A percentile compares a stretch with the other conserved stretches of the same genome.
These are phyloP conservation scores for Takifugu rubripes DNA, from an alignment of 2,797 vertebrate species.

Conservation along the genomic window DNA sequence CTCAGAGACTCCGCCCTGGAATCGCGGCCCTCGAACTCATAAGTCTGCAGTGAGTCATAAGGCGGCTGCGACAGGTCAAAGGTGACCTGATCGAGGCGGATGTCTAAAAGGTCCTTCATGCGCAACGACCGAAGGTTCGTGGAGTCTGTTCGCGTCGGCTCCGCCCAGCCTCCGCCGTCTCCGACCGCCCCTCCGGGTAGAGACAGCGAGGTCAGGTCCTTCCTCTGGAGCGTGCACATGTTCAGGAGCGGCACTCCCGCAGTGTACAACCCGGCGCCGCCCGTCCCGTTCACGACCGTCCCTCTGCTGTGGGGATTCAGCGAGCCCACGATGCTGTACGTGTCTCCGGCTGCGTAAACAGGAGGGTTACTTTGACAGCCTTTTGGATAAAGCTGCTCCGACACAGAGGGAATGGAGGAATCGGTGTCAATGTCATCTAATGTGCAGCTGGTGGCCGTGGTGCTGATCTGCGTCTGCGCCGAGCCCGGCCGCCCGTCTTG, in stretches of 20 bases:
- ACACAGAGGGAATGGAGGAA: conserved; percentile 54
- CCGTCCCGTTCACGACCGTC: conserved; percentile 45
- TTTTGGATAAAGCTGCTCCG: conserved; percentile 44
- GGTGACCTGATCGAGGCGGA: conserved; percentile 82
- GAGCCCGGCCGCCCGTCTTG: conserved; percentile 50
- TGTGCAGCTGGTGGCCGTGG: conserved; percentile 62
- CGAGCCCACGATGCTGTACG: conserved; percentile 73
- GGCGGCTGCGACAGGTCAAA: conserved; percentile 86
- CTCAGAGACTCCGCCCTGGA: conserved; percentile 85
- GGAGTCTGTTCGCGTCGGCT: conserved; percentile 15
- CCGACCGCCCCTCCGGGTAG: conserved; percentile 55
- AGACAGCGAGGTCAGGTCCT: conserved; percentile 68
- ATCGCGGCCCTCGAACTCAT: conserved; percentile 85
- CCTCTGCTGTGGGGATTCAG: conserved; percentile 55
- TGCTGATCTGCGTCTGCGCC: conserved; percentile 60
- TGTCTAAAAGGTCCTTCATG: conserved; percentile 82
- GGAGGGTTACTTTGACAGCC: conserved; percentile 5
- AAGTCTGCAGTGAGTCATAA: conserved; percentile 91
- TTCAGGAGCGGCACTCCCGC: conserved; percentile 56
- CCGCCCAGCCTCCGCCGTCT: conserved; percentile 38
- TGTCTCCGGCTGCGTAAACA: conserved; percentile 55
- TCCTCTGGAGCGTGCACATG: conserved; percentile 61
- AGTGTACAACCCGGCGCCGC: conserved; percentile 40
- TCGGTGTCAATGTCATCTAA: conserved; percentile 64
- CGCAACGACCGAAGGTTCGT: conserved; percentile 65